phyloP scores from a whole-genome alignment of 1,140 invertebrate species.

The Drosophila sp. region DNA sequence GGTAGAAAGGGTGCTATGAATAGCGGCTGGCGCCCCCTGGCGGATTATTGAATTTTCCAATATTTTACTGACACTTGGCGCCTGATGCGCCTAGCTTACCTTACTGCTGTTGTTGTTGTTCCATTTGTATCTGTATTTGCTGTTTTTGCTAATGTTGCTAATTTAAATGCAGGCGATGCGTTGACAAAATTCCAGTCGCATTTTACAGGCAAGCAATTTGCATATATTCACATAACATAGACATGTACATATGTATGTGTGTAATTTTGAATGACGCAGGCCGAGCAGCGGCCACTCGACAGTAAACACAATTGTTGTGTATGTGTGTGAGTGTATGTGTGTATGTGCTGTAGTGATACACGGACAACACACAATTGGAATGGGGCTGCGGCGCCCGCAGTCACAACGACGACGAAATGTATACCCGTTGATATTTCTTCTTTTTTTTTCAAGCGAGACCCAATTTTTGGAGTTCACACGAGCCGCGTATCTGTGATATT shows the following conservation, averaged over 20 bases:
- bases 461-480: slow-evolving; percentile 60
- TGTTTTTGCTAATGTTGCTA: slow-evolving; percentile 43
- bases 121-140: slow-evolving; percentile 17
- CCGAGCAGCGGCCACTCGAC: slow-evolving; percentile 38
- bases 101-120: slow-evolving; percentile 20
- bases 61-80: slow-evolving; percentile 77
- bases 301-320: slow-evolving; percentile 41
- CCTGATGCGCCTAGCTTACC: slow-evolving; percentile 63
- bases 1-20: slow-evolving; percentile 4
- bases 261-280: slow-evolving; percentile 51
- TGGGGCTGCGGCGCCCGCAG: slow-evolving; percentile 1
- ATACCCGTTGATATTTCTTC: slow-evolving; percentile 41
- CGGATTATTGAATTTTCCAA: slow-evolving; percentile 83
- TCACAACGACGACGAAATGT: slow-evolving; percentile 45
- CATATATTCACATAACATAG: slow-evolving; percentile 20
- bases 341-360: slow-evolving; percentile 30
- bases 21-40: slow-evolving; percentile 59
- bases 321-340: slow-evolving; percentile 24
- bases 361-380: slow-evolving; percentile 42
- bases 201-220: slow-evolving; percentile 70
- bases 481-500: slow-evolving; percentile 42
- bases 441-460: slow-evolving; percentile 47
- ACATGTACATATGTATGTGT: slow-evolving; percentile 12
- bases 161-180: slow-evolving; percentile 54
- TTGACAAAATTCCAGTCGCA: slow-evolving; percentile 63